Base-by-base conservation (phyloP, 2,888 invertebrate genomes). In the Xylota sylvarum region DNA sequence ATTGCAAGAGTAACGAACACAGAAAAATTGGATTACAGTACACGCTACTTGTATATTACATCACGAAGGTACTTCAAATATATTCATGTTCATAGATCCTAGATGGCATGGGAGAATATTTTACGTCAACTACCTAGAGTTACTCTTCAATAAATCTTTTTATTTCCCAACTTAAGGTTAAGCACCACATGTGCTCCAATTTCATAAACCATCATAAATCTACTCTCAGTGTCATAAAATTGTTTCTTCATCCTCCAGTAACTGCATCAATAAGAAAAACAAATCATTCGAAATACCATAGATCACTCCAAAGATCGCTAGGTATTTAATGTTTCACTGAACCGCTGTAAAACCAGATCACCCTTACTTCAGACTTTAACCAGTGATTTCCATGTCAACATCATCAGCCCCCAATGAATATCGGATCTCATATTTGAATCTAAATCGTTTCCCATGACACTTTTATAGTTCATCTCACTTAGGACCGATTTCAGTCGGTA, bases 371-470 rank as follows among this genome's bases (percentile, higher is more conserved):
- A 14, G 60, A 58, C 52, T 27, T 35, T 46, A 60, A 60, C 46
- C 32, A 48, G 70, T 62, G 62, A 84, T 80, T 80, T 80, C 40
- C 43, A 76, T 85, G 80, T 85, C 84, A 85, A 84, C 84, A 80
- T 84, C 74, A 74, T 74, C 67, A 19, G 60, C 60, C 55, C 81
- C 77, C 76, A 73, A 73, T 78, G 78, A 73, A 69, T 78, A 35
- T 67, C 43, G 52, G 65, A 73, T 69, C 55, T 58, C 69, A 69
- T 74, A 64, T 81, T 85, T 65, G 58, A 81, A 69, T 65, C 32
- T 65, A 77, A 86, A 86, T 86, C 77, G 86, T 69, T 86, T 86
- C 86, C 86, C 86, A 86, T 86, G 86, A 86, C 86, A 86, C 86
- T 86, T 86, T 86, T 86, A 86, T 86, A 82, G 86, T 69, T 82